Conservation (phyloP, 2,113 vertebrate genomes). For the Mobula birostris region DNA sequence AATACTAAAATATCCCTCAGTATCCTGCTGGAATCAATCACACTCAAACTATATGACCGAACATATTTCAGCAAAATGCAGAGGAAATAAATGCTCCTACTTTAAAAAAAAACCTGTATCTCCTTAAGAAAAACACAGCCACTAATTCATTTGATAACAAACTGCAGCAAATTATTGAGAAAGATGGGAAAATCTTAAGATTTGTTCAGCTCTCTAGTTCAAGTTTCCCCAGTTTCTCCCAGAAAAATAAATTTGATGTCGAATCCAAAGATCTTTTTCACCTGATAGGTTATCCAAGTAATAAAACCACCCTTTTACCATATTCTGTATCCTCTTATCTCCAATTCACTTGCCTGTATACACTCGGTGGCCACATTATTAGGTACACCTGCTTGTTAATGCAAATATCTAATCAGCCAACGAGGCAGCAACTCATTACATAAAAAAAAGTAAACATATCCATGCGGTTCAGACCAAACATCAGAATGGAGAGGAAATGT, state of each 20-base stretch:
- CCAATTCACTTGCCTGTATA: too few species aligned
- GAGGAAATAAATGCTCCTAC: too few species aligned
- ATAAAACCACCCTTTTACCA: neutral
- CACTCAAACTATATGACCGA: neutral
- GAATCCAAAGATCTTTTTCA: neutral
- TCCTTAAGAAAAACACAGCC: neutral
- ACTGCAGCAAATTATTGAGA: neutral
- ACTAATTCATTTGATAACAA: neutral
- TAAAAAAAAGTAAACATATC: too few species aligned
- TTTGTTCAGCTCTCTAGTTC: neutral
- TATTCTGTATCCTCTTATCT: neutral
- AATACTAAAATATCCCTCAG: neutral
- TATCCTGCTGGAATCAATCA: neutral
- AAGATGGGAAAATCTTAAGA: neutral
- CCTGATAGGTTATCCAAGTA: neutral
- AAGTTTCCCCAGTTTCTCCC: neutral
- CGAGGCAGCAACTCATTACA: too few species aligned
- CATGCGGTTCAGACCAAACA: too few species aligned
- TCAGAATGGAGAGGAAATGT: too few species aligned
- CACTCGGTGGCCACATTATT: too few species aligned
- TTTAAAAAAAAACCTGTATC: neutral
- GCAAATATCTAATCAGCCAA: too few species aligned
- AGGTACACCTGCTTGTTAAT: too few species aligned
- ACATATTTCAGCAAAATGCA: neutral
- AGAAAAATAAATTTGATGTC: neutral